Base-by-base conservation (phyloP, 2,113 vertebrate species). In the Zosterops pallidus region DNA sequence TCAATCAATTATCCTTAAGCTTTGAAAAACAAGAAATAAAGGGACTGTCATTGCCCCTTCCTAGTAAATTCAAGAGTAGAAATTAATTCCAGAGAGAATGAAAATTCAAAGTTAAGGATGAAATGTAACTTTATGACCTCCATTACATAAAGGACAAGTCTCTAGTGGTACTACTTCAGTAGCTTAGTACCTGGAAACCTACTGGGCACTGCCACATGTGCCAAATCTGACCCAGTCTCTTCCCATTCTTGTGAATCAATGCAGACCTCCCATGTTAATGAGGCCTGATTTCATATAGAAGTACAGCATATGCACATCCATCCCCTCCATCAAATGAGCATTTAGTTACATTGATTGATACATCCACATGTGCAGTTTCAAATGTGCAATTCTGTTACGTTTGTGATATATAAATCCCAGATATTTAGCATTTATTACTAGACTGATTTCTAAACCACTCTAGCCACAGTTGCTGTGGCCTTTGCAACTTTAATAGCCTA, bases 1-100 rank as follows among this genome's bases (percentile, higher is more conserved):
- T 41, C 83, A 92, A 94, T 95, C 79, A 97, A 96, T 97, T 96
- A 96, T 75, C 84, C 95, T 91, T 80, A 89, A 94, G 82, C 94
- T 94, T 82, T 96, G 96, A 96, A 94, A 96, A 97, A 95, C 53
- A 93, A 95, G 83, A 83, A 78, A 79, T 89, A 95, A 86, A 94
- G 39, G 85, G 31, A 90, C 59, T 70, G 86, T 78, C 28, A 47
- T 44, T 95, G 60, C 86, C 74, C 92, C 37, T 90, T 95, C 72
- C 81, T 77, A 87, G 75, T 90, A 91, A 96, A 97, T 49, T 92
- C 87, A 81, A 84, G 91, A 90, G 68, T 76, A 77, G 28, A 92
- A 90, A 96, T 97, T 87, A 96, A 96, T 90, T 83, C 80, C 90
- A 83, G 71, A 95, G 80, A 95, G 72, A 95, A 96, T 25, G 76